A percentile compares a stretch with the other conserved stretches of the same genome.
phyloP scores from a whole-genome alignment of 1,140 invertebrate species.

The Pseudomyrmex pallidus region DNA sequence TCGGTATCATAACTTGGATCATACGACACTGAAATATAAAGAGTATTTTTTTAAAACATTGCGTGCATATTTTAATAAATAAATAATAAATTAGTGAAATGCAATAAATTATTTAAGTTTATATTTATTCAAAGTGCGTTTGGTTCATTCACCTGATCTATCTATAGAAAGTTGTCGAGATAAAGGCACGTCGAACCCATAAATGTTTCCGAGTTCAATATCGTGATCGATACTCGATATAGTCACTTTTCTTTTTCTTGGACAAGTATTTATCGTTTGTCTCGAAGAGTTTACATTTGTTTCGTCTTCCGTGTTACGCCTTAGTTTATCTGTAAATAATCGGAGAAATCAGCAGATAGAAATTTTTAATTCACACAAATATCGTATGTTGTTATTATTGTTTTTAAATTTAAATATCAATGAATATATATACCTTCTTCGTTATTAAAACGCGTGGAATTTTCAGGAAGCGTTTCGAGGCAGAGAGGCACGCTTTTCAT shows the following conservation, averaged over 20 bases:
- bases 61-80: not conserved
- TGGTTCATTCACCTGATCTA: not conserved
- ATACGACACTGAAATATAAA: conserved; percentile 21
- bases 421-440: conserved; percentile 17
- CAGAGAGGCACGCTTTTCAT: conserved; percentile 24
- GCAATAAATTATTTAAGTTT: not conserved
- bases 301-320: not conserved
- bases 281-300: not conserved
- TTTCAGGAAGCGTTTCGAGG: conserved; percentile 2
- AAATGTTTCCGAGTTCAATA: conserved; percentile 78
- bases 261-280: not conserved
- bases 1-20: conserved; percentile 13
- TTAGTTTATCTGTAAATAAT: conserved; percentile 22
- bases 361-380: too few species aligned
- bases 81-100: not conserved
- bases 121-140: not conserved
- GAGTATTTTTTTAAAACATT: not conserved
- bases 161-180: conserved; percentile 48
- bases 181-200: conserved; percentile 73
- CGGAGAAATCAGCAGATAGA: not conserved
- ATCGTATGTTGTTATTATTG: too few species aligned
- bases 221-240: conserved; percentile 76
- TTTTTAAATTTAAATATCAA: conserved; percentile 1
- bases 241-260: conserved; percentile 62
- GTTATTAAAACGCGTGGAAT: not conserved